Evolutionary conservation across 23 tunicate genomes (phyloP).

Genomic region (Botrylloides violaceus): DNA sequence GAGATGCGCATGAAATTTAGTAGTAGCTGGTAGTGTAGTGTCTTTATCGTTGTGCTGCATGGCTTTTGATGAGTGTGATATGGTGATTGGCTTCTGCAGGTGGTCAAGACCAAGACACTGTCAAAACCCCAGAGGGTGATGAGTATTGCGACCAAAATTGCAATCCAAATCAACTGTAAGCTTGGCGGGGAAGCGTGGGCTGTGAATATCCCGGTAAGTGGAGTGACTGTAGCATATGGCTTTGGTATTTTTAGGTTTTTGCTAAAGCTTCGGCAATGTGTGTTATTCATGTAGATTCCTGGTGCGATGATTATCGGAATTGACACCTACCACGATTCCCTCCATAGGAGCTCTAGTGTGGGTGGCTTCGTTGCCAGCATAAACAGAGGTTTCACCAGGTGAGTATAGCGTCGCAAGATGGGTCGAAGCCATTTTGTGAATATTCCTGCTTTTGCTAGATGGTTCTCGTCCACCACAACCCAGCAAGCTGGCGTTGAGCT

Average conservation of each 20-base stretch:
- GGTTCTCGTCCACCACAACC: conserved; percentile 77
- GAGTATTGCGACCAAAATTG: conserved; percentile 87
- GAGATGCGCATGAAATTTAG: too few relatives aligned
- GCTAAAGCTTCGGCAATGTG: background rate
- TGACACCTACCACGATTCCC: conserved; percentile 92
- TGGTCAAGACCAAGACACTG: conserved; percentile 56
- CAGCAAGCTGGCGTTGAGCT: conserved; percentile 73
- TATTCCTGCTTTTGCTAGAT: conserved; percentile 21
- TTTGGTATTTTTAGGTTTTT: background rate
- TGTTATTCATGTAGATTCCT: conserved; percentile 24
- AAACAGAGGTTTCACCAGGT: conserved; percentile 65
- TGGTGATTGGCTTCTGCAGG: conserved; percentile 50
- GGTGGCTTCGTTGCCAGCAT: conserved; percentile 89
- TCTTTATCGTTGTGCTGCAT: too few relatives aligned
- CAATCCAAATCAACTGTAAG: conserved; percentile 88
- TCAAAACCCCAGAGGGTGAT: conserved; percentile 64
- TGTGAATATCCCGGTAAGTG: conserved; percentile 65
- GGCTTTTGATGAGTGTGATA: too few relatives aligned
- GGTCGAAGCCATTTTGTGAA: background rate
- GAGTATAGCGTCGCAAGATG: too few relatives aligned
- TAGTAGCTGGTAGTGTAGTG: too few relatives aligned
- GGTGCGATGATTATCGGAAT: conserved; percentile 78
- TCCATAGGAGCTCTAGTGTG: conserved; percentile 61
- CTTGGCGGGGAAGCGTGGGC: conserved; percentile 97
- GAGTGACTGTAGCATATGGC: too few relatives aligned